Evolutionary conservation across 2,113 vertebrate species (phyloP).

Genomic region (Dicentrarchus labrax): DNA sequence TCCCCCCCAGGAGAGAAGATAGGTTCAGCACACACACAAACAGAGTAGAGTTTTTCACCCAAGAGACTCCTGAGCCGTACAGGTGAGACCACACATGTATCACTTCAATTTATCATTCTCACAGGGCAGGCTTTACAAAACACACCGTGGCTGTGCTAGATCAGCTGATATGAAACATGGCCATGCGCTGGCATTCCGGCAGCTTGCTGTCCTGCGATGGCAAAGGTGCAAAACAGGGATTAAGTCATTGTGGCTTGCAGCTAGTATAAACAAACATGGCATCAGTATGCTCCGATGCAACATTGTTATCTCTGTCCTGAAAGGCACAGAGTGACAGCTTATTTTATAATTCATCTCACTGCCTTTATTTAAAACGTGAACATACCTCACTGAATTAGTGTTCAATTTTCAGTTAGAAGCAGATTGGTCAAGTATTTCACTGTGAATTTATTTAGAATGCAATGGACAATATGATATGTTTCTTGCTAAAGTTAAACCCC

Average conservation of each 20-base stretch:
- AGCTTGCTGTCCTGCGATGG: slow-evolving; percentile 52
- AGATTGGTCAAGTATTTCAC: neutral
- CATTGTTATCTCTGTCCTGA: slow-evolving; percentile 11
- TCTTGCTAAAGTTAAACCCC: neutral
- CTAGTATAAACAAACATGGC: slow-evolving; percentile 40
- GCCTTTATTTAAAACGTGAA: slow-evolving; percentile 15
- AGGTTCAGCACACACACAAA: slow-evolving; percentile 62
- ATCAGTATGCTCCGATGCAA: slow-evolving; percentile 10
- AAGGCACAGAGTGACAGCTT: slow-evolving; percentile 1
- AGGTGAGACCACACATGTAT: slow-evolving; percentile 81
- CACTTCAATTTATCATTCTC: slow-evolving; percentile 83
- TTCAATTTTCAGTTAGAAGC: neutral
- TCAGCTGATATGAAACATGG: slow-evolving; percentile 69
- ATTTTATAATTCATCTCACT: slow-evolving; percentile 11
- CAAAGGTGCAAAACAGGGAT: slow-evolving; percentile 60
- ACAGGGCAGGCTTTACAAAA: slow-evolving; percentile 76
- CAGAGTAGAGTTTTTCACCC: slow-evolving; percentile 66
- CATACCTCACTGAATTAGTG: neutral
- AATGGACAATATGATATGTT: neutral
- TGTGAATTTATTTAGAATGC: neutral
- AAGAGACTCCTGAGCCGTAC: slow-evolving; percentile 70
- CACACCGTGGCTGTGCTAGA: slow-evolving; percentile 53
- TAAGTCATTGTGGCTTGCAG: slow-evolving; percentile 46
- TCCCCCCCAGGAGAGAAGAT: slow-evolving; percentile 61
- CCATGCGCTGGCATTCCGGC: slow-evolving; percentile 23